Conservation (phyloP, 2,797 vertebrate genomes). For the Pristis pectinata region DNA sequence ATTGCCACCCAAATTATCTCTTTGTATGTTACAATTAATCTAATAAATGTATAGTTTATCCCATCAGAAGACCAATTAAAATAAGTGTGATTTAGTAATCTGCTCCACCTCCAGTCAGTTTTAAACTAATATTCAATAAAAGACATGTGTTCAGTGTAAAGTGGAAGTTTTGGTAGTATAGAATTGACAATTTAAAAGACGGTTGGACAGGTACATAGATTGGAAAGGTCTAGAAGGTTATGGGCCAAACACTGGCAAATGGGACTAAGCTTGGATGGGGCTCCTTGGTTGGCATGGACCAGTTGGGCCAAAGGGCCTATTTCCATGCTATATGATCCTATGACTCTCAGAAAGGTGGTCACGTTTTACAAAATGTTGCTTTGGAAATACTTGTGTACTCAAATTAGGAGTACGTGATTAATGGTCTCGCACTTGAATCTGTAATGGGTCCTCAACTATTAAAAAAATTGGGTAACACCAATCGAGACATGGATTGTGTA, state of each 20-base stretch:
- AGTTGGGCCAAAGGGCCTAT: too few species aligned
- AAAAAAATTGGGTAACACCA: not conserved
- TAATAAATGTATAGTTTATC: not conserved
- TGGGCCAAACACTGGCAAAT: too few species aligned
- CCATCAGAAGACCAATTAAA: not conserved
- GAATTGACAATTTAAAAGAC: too few species aligned
- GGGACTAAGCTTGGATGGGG: too few species aligned
- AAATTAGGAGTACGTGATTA: not conserved
- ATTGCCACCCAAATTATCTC: not conserved
- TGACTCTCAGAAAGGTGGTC: too few species aligned
- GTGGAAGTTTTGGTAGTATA: not conserved
- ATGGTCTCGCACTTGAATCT: not conserved
- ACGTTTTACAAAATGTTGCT: not conserved
- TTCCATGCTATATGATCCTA: too few species aligned
- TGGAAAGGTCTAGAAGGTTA: too few species aligned
- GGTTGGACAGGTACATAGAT: too few species aligned
- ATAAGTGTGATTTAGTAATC: not conserved
- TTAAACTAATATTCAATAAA: not conserved
- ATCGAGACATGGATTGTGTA: not conserved
- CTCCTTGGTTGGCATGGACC: too few species aligned
- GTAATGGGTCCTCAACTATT: not conserved
- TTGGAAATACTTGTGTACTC: not conserved
- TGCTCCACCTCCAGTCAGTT: not conserved
- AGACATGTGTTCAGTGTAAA: not conserved
- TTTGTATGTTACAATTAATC: not conserved